phyloP scores from a whole-genome alignment of 2,888 invertebrate genomes.

The Epicampocera succincta region DNA sequence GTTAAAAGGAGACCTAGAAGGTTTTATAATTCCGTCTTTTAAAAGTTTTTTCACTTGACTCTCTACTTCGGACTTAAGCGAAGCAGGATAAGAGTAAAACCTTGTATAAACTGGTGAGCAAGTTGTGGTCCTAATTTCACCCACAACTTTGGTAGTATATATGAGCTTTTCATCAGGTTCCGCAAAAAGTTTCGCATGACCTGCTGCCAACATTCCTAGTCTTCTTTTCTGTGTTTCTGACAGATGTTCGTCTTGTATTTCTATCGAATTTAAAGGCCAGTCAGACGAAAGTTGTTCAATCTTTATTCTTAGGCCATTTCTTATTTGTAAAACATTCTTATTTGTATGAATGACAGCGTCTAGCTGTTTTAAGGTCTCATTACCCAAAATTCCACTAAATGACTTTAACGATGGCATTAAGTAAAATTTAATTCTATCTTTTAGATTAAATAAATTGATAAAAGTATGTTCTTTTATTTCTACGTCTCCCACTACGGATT shows the following conservation, averaged over 20 bases:
- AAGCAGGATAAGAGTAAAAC: conserved; percentile 31
- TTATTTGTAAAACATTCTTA: no score
- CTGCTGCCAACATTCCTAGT: background rate
- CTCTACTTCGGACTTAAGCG: conserved; percentile 27
- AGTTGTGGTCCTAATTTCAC: conserved; percentile 9
- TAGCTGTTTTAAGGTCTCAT: no score
- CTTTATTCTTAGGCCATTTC: no score
- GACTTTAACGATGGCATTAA: no score
- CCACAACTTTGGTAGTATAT: conserved; percentile 18
- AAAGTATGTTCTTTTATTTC: no score
- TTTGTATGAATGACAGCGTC: background rate
- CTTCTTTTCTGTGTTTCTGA: background rate
- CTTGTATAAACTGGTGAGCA: conserved; percentile 16
- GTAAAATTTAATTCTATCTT: no score
- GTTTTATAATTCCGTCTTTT: background rate
- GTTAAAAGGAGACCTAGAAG: conserved; percentile 19
- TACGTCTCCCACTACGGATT: no score
- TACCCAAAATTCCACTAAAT: no score
- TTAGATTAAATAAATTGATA: no score
- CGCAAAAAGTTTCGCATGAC: background rate
- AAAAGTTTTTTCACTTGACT: conserved; percentile 27
- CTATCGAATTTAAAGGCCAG: background rate
- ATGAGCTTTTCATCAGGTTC: conserved; percentile 38
- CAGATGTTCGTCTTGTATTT: conserved; percentile 6
- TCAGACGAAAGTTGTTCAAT: background rate